A percentile compares a stretch with the other conserved stretches of the same genome.
Conservation (phyloP, 1,140 invertebrate genomes). For the Neocloeon triangulifer region DNA sequence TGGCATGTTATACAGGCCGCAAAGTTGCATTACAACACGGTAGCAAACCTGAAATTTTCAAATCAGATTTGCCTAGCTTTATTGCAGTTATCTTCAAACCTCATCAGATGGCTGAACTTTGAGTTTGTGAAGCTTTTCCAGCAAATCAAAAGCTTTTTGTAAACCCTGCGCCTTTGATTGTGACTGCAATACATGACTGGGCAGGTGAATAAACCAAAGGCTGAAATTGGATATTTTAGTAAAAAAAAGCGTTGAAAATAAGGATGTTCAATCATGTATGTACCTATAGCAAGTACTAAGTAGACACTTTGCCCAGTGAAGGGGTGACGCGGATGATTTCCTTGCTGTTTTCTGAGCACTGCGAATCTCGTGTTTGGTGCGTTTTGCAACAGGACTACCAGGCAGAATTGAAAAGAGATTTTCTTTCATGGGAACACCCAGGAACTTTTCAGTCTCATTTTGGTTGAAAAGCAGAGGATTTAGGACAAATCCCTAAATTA, state of each 20-base stretch:
- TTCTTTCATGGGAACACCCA: too few relatives aligned
- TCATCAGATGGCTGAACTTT: constrained; percentile 73
- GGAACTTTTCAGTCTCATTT: constrained; percentile 13
- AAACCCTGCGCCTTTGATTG: constrained; percentile 46
- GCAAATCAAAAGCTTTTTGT: constrained; percentile 62
- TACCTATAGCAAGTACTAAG: constrained; percentile 55
- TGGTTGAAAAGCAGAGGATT: constrained; percentile 29
- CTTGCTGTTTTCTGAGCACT: constrained; percentile 71
- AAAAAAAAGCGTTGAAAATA: constrained; percentile 11
- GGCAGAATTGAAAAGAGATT: constrained; percentile 22
- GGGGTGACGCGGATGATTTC: constrained; percentile 41
- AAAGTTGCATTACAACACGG: constrained; percentile 94
- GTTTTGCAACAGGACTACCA: constrained; percentile 69
- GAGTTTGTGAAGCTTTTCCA: constrained; percentile 62
- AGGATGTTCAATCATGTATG: not conserved
- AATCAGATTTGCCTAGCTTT: not conserved
- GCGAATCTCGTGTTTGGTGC: constrained; percentile 89
- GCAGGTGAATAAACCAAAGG: constrained; percentile 92
- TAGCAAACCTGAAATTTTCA: constrained; percentile 66
- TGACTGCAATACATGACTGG: constrained; percentile 40
- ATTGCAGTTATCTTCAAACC: constrained; percentile 21
- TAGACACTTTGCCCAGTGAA: constrained; percentile 79
- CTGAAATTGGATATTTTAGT: constrained; percentile 25
- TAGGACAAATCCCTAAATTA: constrained; percentile 22
- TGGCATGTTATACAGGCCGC: constrained; percentile 82